Percentiles rank a stretch among this genome's conserved stretches.
These are phyloP conservation scores for Aphaenogaster floridana DNA, from an alignment of 1,140 invertebrate species.

Conservation along the genomic window DNA sequence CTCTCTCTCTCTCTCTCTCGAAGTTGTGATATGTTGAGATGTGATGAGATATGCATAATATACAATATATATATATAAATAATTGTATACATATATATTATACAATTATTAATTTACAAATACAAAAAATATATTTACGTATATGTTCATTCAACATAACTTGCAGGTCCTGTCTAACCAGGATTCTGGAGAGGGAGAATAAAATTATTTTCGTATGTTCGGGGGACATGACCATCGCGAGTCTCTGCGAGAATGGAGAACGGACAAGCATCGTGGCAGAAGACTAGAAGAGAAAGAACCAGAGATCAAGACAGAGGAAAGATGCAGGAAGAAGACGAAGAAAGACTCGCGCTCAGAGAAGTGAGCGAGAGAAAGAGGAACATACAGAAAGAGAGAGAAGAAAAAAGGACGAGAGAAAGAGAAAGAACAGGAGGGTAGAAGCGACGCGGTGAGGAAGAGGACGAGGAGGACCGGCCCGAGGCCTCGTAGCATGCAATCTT, in stretches of 20 bases:
- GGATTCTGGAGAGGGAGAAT: neutral
- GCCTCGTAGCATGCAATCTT: conserved; percentile 86
- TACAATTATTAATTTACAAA: neutral
- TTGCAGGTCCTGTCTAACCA: neutral
- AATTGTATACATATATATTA: neutral
- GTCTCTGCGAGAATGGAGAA: conserved; percentile 29
- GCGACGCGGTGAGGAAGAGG: conserved; percentile 68
- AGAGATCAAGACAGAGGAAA: conserved; percentile 46
- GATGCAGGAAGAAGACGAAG: conserved; percentile 42
- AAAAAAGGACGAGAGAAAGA: conserved; percentile 48
- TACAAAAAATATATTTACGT: neutral
- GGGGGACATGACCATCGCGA: neutral
- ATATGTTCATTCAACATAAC: neutral
- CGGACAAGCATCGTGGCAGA: conserved; percentile 32
- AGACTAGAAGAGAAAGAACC: conserved; percentile 18
- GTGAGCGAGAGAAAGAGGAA: conserved; percentile 53
- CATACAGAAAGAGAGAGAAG: conserved; percentile 31
- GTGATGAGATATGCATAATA: too few species aligned
- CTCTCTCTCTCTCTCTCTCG: too few species aligned
- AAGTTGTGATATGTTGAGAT: too few species aligned
- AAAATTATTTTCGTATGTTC: conserved; percentile 47
- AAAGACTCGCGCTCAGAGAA: conserved; percentile 31
- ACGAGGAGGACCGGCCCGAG: conserved; percentile 81
- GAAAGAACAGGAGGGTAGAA: conserved; percentile 60
- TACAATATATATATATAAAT: neutral